A percentile compares a stretch with the other conserved stretches of the same genome.
Evolutionary conservation across 2,888 invertebrate genomes (phyloP).

Genomic region (Alloplasta piceator): DNA sequence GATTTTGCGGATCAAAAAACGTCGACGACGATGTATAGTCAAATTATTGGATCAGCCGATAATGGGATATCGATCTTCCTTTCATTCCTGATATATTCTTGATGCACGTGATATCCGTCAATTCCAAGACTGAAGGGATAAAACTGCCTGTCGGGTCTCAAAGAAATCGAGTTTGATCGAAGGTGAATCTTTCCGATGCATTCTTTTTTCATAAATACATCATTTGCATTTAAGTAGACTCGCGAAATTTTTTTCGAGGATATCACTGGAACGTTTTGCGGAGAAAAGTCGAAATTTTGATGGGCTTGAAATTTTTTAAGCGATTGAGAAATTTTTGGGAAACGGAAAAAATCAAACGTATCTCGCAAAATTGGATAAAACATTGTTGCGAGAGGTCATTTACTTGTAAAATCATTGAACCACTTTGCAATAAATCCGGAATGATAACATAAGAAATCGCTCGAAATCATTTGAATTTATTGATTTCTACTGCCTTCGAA

Average conservation of each 20-base stretch:
- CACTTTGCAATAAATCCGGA: too few species aligned
- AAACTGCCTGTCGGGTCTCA: constrained; percentile 1
- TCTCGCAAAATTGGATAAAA: too few species aligned
- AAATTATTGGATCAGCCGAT: constrained; percentile 58
- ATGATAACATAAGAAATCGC: too few species aligned
- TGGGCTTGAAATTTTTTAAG: neutral
- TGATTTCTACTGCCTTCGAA: too few species aligned
- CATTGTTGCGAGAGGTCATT: too few species aligned
- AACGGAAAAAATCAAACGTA: neutral
- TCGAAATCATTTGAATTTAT: too few species aligned
- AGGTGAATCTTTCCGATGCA: constrained; percentile 28
- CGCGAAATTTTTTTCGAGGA: constrained; percentile 9
- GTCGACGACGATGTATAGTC: constrained; percentile 15
- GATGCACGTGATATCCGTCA: constrained; percentile 6
- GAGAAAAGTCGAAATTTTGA: neutral
- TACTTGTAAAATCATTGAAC: too few species aligned
- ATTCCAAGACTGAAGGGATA: constrained; percentile 4
- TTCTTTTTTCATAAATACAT: constrained; percentile 5
- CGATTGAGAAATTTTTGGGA: neutral
- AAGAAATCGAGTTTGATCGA: constrained; percentile 9
- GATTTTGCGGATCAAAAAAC: constrained; percentile 35
- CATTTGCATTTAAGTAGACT: constrained; percentile 41
- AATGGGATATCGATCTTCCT: constrained; percentile 45
- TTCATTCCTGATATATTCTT: constrained; percentile 14
- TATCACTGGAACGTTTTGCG: neutral